Conservation (phyloP, 2,797 vertebrate species). For the Mus caroli region DNA sequence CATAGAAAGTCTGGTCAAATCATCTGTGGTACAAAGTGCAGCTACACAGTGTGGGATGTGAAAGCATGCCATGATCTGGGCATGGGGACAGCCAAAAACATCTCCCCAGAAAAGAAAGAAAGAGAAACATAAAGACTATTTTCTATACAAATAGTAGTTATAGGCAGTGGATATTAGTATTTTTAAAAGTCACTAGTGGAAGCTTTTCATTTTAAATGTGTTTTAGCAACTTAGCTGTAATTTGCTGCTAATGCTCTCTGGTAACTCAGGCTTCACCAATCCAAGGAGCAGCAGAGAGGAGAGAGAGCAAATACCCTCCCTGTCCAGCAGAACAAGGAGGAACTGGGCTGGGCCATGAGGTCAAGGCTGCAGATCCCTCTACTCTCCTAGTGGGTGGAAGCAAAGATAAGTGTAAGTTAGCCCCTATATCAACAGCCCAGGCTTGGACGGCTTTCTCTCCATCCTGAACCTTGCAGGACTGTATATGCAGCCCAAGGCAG, state of each 20-base stretch:
- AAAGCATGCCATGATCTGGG: conserved; percentile 79
- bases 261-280: neutral
- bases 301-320: neutral
- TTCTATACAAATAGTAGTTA: conserved; percentile 61
- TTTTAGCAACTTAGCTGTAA: neutral
- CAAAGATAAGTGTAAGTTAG: neutral
- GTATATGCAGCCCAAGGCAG: neutral
- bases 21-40: conserved; percentile 69
- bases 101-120: conserved; percentile 78
- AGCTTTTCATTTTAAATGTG: conserved; percentile 65
- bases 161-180: neutral
- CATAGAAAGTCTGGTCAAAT: conserved; percentile 14
- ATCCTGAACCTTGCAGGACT: accelerated
- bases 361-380: neutral
- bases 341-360: neutral
- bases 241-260: neutral
- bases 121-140: conserved; percentile 74
- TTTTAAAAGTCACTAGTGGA: neutral
- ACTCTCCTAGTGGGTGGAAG: neutral
- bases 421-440: neutral
- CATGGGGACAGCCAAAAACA: conserved; percentile 80
- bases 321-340: neutral
- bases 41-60: conserved; percentile 76
- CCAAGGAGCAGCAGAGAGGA: neutral
- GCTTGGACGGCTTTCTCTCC: neutral